Conservation (phyloP, 2,888 invertebrate genomes). For the Tetranychus truncatus region DNA sequence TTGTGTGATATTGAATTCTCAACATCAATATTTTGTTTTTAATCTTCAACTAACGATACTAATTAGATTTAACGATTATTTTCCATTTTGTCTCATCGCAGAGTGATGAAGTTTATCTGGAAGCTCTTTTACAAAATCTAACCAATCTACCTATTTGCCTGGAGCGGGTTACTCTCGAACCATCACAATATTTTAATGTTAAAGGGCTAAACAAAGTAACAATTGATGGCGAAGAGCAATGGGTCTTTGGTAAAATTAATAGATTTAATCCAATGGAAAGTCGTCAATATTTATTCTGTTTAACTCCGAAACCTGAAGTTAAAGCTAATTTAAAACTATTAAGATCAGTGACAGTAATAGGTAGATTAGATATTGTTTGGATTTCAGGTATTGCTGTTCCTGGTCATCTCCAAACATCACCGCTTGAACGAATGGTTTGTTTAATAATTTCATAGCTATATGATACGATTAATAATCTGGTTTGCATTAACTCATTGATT, state of each 20-base stretch:
- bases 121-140: conserved; percentile 73
- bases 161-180: conserved; percentile 81
- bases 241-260: conserved; percentile 35
- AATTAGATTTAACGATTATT: neutral
- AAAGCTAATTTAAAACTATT: conserved; percentile 56
- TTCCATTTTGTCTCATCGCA: conserved; percentile 29
- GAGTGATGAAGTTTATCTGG: conserved; percentile 51
- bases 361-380: conserved; percentile 96
- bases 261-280: conserved; percentile 66
- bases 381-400: conserved; percentile 86
- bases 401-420: conserved; percentile 88
- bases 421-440: conserved; percentile 61
- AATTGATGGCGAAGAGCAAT: conserved; percentile 20
- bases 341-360: conserved; percentile 67
- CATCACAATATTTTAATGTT: conserved; percentile 70
- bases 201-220: conserved; percentile 46
- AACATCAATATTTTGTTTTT: neutral
- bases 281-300: conserved; percentile 81
- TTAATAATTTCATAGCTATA: neutral
- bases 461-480: neutral
- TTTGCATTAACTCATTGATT: conserved; percentile 4
- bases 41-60: too few species aligned
- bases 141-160: conserved; percentile 78
- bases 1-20: neutral
- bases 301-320: conserved; percentile 58